Percentiles rank a stretch among this genome's conserved stretches.
Conservation (phyloP, 1,140 invertebrate species). For the Ectropis grisescens region DNA sequence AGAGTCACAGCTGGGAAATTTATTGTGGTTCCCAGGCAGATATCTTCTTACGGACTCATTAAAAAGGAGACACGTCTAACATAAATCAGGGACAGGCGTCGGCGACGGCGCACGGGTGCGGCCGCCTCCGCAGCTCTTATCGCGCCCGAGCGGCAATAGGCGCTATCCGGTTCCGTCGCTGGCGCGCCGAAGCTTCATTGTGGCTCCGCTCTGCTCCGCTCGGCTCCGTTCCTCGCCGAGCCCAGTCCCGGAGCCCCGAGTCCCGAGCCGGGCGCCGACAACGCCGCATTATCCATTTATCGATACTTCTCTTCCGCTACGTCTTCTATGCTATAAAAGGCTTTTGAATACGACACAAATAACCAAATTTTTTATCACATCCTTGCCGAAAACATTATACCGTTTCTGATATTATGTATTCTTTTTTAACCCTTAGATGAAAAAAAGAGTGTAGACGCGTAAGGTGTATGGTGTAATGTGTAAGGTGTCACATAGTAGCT, state of each 20-base stretch:
- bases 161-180: constrained; percentile 63
- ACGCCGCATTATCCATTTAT: constrained; percentile 49
- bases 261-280: constrained; percentile 33
- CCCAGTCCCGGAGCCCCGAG: constrained; percentile 2
- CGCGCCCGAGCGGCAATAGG: constrained; percentile 57
- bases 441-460: no score
- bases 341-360: no score
- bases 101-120: constrained; percentile 24
- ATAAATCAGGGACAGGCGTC: constrained; percentile 59
- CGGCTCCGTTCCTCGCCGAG: constrained; percentile 22
- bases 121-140: constrained; percentile 39
- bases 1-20: constrained; percentile 54
- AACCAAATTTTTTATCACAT: no score
- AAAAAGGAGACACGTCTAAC: constrained; percentile 67
- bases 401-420: no score
- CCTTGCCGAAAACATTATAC: no score
- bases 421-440: no score
- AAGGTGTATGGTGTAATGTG: no score
- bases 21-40: constrained; percentile 58
- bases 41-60: constrained; percentile 69
- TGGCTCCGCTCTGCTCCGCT: constrained; percentile 25
- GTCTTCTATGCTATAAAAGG: no score
- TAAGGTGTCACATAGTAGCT: no score
- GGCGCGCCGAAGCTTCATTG: constrained; percentile 39
- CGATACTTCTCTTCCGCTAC: constrained; percentile 23